Conservation (phyloP, 2,888 invertebrate species). For the Pristionchus exspectatus region DNA sequence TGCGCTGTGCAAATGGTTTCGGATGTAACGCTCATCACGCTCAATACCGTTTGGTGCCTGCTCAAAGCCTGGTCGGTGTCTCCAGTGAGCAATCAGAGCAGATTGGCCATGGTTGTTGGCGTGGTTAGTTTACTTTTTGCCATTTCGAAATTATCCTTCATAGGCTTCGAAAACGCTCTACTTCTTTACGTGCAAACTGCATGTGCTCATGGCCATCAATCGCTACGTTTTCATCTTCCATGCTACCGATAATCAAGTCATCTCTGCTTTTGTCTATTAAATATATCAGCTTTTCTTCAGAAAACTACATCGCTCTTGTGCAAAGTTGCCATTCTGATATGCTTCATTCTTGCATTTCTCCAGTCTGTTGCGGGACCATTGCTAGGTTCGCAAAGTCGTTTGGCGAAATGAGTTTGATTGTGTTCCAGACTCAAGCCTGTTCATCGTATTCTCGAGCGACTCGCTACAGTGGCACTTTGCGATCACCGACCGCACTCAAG, state of each 20-base stretch:
- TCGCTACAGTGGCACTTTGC: background rate
- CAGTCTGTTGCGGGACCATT: background rate
- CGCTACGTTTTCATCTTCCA: background rate
- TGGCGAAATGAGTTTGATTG: too few species aligned
- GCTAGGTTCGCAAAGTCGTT: too few species aligned
- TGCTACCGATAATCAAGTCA: background rate
- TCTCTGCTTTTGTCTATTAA: too few species aligned
- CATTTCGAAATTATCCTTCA: background rate
- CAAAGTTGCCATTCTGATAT: background rate
- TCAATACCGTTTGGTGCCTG: background rate
- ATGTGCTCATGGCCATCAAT: background rate
- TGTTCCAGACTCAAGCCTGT: background rate
- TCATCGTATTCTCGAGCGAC: background rate
- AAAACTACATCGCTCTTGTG: background rate
- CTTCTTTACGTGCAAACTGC: slow-evolving; percentile 43
- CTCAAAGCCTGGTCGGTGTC: background rate
- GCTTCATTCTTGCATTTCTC: background rate
- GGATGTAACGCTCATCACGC: background rate
- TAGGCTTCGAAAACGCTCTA: slow-evolving; percentile 6
- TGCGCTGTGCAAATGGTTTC: background rate
- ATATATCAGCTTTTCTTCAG: background rate
- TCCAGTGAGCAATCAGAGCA: background rate
- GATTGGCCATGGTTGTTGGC: background rate
- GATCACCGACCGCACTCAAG: background rate
- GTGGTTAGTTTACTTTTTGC: background rate